Evolutionary conservation across 2,888 invertebrate species (phyloP).

Genomic region (Hartigia nigra): DNA sequence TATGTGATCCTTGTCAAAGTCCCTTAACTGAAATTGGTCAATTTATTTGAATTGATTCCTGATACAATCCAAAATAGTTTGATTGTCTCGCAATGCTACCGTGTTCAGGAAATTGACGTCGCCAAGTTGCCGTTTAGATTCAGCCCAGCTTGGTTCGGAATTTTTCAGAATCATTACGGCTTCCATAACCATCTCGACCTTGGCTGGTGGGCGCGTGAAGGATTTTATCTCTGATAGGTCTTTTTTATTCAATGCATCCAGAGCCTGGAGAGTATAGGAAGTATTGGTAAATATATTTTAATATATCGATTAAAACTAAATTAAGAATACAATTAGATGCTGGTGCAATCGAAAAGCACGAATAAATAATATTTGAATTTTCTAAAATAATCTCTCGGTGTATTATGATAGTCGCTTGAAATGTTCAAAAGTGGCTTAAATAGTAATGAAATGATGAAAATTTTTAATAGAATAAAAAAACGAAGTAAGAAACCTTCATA

Average conservation of each 20-base stretch:
- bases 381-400: background rate
- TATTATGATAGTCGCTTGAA: background rate
- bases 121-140: conserved; percentile 87
- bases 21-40: conserved; percentile 70
- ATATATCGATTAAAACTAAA: background rate
- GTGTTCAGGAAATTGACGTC: conserved; percentile 81
- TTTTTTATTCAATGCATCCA: conserved; percentile 85
- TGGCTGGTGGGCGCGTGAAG: conserved; percentile 86
- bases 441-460: conserved; percentile 23
- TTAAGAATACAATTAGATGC: background rate
- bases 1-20: conserved; percentile 91
- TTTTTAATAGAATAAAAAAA: background rate
- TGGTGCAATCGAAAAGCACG: background rate
- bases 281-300: conserved; percentile 5
- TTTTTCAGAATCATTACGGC: conserved; percentile 86
- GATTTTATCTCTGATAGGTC: conserved; percentile 92
- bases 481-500: conserved; percentile 66
- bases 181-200: conserved; percentile 91
- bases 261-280: conserved; percentile 67
- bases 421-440: background rate
- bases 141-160: conserved; percentile 86
- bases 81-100: conserved; percentile 39
- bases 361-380: background rate
- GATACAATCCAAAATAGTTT: background rate
- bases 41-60: background rate